phyloP scores from a whole-genome alignment of 2,113 vertebrate species.

The Verasper variegatus region DNA sequence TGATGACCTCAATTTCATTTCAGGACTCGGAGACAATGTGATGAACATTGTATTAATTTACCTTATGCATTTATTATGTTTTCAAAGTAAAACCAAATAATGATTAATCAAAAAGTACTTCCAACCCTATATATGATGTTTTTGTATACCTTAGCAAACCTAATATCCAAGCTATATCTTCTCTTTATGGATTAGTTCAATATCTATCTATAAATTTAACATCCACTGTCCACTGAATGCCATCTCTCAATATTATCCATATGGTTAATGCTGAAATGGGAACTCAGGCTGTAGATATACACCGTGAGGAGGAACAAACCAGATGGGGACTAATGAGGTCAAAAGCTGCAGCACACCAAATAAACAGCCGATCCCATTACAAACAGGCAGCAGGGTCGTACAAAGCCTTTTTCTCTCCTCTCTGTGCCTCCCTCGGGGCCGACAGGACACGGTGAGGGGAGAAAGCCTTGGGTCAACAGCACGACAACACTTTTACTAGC shows the following conservation, averaged over 20 bases:
- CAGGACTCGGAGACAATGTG: not conserved
- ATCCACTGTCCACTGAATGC: not conserved
- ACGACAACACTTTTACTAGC: conserved; percentile 78
- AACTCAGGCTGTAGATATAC: not conserved
- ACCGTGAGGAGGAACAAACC: conserved; percentile 2
- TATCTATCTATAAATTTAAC: not conserved
- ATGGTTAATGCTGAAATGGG: not conserved
- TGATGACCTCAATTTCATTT: not conserved
- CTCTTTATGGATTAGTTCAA: too few relatives aligned
- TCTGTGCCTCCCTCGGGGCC: conserved; percentile 45
- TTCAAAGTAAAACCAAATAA: not conserved
- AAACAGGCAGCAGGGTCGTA: conserved; percentile 50
- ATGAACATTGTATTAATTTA: too few relatives aligned
- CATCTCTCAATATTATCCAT: not conserved
- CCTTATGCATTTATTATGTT: too few relatives aligned
- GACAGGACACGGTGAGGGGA: conserved; percentile 50
- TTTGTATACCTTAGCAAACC: too few relatives aligned
- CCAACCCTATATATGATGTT: too few relatives aligned
- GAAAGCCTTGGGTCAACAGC: conserved; percentile 72
- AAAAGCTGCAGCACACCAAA: conserved; percentile 43
- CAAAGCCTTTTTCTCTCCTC: conserved; percentile 59
- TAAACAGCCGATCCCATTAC: conserved; percentile 64
- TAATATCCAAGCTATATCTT: too few relatives aligned
- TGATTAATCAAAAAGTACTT: not conserved
- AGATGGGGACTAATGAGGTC: conserved; percentile 15